These are phyloP conservation scores for Drosophila yooni DNA, from an alignment of 2,888 invertebrate genomes.

Conservation along the genomic window DNA sequence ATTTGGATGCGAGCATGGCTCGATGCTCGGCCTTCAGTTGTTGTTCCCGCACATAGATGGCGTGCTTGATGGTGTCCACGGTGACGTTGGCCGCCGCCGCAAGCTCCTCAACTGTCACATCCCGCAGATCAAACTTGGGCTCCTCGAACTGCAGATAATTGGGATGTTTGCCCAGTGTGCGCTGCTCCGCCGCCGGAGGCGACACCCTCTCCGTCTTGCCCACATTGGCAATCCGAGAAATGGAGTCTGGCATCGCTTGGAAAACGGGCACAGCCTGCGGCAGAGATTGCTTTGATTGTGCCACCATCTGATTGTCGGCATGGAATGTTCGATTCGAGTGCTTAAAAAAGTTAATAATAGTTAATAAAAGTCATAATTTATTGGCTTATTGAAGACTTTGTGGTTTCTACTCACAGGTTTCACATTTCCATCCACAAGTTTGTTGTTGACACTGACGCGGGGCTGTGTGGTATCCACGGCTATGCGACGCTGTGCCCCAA, in stretches of 20 bases:
- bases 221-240: constrained; percentile 75
- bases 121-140: constrained; percentile 81
- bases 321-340: constrained; percentile 82
- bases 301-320: constrained; percentile 76
- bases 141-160: constrained; percentile 83
- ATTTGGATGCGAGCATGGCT: constrained; percentile 77
- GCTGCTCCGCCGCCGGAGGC: constrained; percentile 52
- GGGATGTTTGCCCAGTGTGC: constrained; percentile 63
- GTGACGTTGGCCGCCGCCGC: constrained; percentile 91
- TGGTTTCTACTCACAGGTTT: constrained; percentile 60
- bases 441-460: constrained; percentile 80
- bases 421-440: constrained; percentile 66
- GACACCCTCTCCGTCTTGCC: constrained; percentile 40
- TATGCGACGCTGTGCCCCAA: constrained; percentile 74
- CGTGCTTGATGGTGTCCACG: constrained; percentile 91
- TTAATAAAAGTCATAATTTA: not conserved
- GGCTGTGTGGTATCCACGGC: constrained; percentile 79
- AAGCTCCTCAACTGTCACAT: constrained; percentile 86
- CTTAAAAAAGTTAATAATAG: constrained; percentile 31
- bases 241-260: constrained; percentile 86
- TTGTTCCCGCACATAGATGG: constrained; percentile 89
- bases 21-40: constrained; percentile 88
- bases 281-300: constrained; percentile 59
- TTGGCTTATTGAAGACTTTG: too few species aligned
- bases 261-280: constrained; percentile 86